phyloP scores from a whole-genome alignment of 2,113 vertebrate species.

The Mastomys coucha region DNA sequence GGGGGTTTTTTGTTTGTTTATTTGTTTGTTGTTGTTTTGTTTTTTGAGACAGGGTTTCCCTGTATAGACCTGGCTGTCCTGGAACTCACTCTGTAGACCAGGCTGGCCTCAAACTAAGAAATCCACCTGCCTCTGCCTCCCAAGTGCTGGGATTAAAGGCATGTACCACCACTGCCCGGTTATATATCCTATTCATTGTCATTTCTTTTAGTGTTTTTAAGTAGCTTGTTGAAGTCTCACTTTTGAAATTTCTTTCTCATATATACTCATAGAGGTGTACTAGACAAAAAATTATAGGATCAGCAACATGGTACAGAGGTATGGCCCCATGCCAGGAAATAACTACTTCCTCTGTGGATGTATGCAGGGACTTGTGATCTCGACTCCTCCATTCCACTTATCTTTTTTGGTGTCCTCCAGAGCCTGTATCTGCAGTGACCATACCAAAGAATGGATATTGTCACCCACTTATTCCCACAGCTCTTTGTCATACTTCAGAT shows the following conservation, averaged over 20 bases:
- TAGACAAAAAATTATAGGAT: background rate
- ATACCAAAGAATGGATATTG: background rate
- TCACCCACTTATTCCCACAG: background rate
- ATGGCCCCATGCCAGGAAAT: background rate
- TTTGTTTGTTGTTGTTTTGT: no score
- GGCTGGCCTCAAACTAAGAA: no score
- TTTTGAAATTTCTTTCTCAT: slow-evolving; percentile 18
- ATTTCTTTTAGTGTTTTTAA: background rate
- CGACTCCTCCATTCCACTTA: background rate
- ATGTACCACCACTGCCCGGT: no score
- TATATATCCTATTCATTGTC: background rate
- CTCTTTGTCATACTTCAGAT: background rate
- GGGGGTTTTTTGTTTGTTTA: no score
- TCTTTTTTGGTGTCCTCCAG: background rate
- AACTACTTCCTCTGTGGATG: background rate
- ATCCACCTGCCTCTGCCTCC: no score
- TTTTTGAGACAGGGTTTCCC: no score
- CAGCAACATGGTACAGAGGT: no score
- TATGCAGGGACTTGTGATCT: background rate
- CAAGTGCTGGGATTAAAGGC: no score
- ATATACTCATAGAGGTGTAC: background rate
- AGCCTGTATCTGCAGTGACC: background rate
- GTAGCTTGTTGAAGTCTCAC: background rate
- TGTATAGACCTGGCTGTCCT: no score
- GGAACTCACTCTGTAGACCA: no score